Percentiles rank a stretch among this genome's conserved stretches.
Conservation (phyloP, 2,888 invertebrate species). For the Ypsolopha sequella region DNA sequence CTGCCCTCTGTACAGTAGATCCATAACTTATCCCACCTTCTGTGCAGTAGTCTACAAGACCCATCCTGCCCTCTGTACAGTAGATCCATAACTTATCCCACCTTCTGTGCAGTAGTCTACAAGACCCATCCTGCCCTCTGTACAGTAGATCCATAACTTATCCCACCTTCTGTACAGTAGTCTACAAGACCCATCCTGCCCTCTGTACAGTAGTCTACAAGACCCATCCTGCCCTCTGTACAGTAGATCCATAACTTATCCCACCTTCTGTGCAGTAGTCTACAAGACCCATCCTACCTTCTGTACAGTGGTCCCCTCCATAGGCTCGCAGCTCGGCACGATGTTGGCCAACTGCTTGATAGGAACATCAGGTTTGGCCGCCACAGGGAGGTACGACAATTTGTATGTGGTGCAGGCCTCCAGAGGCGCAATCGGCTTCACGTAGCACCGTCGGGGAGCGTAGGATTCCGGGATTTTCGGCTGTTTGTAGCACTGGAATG, state of each 20-base stretch:
- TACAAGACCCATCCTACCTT: slow-evolving; percentile 3
- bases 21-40: too few species aligned
- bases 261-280: slow-evolving; percentile 6
- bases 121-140: slow-evolving; percentile 31
- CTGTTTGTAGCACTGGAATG: slow-evolving; percentile 62
- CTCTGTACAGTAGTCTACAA: too few species aligned
- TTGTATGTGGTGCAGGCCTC: slow-evolving; percentile 75
- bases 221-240: too few species aligned
- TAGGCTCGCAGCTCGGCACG: slow-evolving; percentile 53
- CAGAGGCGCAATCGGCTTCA: slow-evolving; percentile 69
- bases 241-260: not conserved
- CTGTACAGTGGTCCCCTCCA: slow-evolving; percentile 50
- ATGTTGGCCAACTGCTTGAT: slow-evolving; percentile 41
- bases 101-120: too few species aligned
- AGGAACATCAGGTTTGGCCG: slow-evolving; percentile 41
- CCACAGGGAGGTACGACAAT: slow-evolving; percentile 71
- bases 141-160: too few species aligned
- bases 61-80: too few species aligned
- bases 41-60: too few species aligned
- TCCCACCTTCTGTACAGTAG: too few species aligned
- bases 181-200: too few species aligned
- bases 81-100: too few species aligned
- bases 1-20: too few species aligned
- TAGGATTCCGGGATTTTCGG: slow-evolving; percentile 69
- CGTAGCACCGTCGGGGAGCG: slow-evolving; percentile 67